These are phyloP conservation scores for Lepidurus couesii DNA, from an alignment of 1,140 invertebrate genomes.

Conservation along the genomic window DNA sequence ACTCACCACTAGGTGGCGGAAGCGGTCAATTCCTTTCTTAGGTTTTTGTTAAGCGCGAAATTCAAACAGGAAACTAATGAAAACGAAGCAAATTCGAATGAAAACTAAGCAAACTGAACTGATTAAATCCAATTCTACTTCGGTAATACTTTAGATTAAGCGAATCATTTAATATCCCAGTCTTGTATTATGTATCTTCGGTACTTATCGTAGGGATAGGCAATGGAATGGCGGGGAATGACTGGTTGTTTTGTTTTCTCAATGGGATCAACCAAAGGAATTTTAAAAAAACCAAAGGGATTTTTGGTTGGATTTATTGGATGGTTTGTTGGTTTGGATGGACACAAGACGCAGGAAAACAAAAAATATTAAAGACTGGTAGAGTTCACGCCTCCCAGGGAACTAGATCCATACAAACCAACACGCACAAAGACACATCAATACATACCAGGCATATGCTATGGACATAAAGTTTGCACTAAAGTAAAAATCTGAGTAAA, in stretches of 20 bases:
- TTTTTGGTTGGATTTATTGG: not conserved
- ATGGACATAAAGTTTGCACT: slow-evolving; percentile 15
- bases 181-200: not conserved
- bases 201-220: not conserved
- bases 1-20: not conserved
- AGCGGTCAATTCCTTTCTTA: not conserved
- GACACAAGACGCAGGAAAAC: not conserved
- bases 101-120: no score
- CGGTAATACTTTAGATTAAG: not conserved
- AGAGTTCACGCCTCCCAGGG: not conserved
- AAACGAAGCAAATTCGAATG: not conserved
- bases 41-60: not conserved
- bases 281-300: not conserved
- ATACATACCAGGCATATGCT: not conserved
- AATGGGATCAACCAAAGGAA: not conserved
- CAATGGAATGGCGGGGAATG: slow-evolving; percentile 20
- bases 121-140: not conserved
- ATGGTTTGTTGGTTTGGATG: not conserved
- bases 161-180: not conserved
- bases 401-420: slow-evolving; percentile 23
- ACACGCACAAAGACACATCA: not conserved
- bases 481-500: slow-evolving; percentile 4
- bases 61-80: not conserved
- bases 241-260: not conserved
- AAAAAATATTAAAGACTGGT: not conserved